Percentiles rank a stretch among this genome's conserved stretches.
Evolutionary conservation across 2,888 invertebrate species (phyloP).

Genomic region (Miltochrista miniata): DNA sequence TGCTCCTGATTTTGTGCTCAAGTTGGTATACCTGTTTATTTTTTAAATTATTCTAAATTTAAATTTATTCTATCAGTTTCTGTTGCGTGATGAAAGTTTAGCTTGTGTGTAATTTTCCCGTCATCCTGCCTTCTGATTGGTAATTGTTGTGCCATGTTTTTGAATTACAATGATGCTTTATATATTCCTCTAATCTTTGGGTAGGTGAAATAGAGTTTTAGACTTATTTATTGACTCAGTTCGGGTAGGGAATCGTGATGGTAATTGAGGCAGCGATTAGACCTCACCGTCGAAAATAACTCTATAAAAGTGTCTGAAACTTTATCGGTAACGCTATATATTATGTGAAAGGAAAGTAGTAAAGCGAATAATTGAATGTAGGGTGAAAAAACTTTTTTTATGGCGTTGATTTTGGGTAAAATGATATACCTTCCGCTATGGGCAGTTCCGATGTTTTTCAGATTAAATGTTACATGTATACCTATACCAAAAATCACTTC

Average conservation of each 20-base stretch:
- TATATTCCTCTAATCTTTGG: constrained; percentile 22
- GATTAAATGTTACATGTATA: too few species aligned
- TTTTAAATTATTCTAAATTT: constrained; percentile 36
- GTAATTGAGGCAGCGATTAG: constrained; percentile 10
- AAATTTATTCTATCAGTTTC: constrained; percentile 30
- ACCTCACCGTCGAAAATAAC: constrained; percentile 17
- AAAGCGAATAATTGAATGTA: too few species aligned
- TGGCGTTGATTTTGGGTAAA: too few species aligned
- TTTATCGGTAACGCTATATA: constrained; percentile 3
- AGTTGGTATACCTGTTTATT: constrained; percentile 60
- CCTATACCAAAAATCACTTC: too few species aligned
- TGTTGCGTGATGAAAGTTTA: constrained; percentile 59
- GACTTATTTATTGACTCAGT: not conserved
- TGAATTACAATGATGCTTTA: constrained; percentile 33
- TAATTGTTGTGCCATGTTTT: constrained; percentile 37
- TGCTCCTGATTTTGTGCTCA: constrained; percentile 65
- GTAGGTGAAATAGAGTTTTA: constrained; percentile 5
- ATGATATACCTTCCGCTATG: too few species aligned
- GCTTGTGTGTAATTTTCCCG: constrained; percentile 60
- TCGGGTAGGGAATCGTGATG: constrained; percentile 13
- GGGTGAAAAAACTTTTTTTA: too few species aligned
- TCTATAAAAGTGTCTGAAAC: constrained; percentile 15
- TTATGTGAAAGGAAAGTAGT: not conserved
- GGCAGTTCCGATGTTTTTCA: too few species aligned
- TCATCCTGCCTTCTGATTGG: constrained; percentile 51